These are phyloP conservation scores for Clarias gariepinus DNA, from an alignment of 2,113 vertebrate genomes.

Conservation along the genomic window DNA sequence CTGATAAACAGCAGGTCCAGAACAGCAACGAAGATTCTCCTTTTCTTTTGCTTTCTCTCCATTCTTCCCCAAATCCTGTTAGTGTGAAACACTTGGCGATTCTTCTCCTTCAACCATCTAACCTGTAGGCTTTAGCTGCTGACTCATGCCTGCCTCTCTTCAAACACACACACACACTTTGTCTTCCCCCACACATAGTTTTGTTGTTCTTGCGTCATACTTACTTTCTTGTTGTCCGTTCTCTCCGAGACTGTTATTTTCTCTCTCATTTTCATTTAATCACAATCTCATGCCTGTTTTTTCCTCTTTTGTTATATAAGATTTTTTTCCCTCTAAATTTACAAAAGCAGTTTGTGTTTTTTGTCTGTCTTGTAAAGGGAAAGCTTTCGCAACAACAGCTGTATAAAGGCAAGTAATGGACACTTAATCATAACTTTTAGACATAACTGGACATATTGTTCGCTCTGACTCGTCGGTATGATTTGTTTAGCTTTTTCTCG, in stretches of 20 bases:
- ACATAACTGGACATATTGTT: conserved; percentile 10
- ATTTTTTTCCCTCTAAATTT: background rate
- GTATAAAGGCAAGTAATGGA: background rate
- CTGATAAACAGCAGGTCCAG: background rate
- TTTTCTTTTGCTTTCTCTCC: background rate
- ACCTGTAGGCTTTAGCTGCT: background rate
- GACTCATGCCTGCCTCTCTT: background rate
- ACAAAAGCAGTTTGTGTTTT: conserved; percentile 3
- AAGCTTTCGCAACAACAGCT: background rate
- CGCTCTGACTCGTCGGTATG: background rate
- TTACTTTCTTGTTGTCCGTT: background rate
- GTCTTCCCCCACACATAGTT: background rate
- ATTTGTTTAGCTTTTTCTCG: conserved; percentile 10
- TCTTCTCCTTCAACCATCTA: background rate
- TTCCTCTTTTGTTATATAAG: background rate
- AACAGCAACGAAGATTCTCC: conserved; percentile 4
- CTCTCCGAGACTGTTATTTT: background rate
- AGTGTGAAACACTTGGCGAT: background rate
- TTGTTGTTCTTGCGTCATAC: background rate
- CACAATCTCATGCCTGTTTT: background rate
- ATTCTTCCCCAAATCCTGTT: background rate
- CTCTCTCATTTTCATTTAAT: conserved; percentile 1
- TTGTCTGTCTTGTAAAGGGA: conserved; percentile 16
- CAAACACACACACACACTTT: background rate
- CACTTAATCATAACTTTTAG: conserved; percentile 23